Percentiles rank a stretch among this genome's conserved stretches.
Conservation (phyloP, 92 coral and sea anemone species). For the Micromussa lordhowensis region DNA sequence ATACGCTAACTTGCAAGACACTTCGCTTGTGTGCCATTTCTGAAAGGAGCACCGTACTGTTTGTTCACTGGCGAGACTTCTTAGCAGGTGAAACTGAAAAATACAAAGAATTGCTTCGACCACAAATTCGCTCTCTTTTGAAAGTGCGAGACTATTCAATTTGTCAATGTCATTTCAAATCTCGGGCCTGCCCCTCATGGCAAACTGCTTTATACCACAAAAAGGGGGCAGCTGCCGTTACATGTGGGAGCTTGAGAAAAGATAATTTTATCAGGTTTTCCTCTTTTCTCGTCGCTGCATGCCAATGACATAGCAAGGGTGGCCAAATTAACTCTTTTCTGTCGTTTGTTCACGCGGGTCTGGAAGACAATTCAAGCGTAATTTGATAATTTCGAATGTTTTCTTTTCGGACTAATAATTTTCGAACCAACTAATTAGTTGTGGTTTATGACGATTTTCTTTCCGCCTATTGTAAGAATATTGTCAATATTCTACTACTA, state of each 20-base stretch:
- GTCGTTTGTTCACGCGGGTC: not conserved
- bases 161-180: not conserved
- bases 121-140: not conserved
- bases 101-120: not conserved
- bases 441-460: not conserved
- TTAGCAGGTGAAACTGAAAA: not conserved
- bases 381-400: not conserved
- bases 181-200: not conserved
- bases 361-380: not conserved
- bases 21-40: not conserved
- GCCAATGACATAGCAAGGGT: not conserved
- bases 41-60: conserved; percentile 15
- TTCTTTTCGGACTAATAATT: not conserved
- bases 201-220: not conserved
- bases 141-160: not conserved
- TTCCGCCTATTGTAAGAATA: not conserved
- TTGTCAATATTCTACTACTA: not conserved
- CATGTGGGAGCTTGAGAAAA: not conserved
- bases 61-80: conserved; percentile 19
- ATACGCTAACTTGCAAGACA: not conserved
- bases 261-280: not conserved
- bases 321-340: not conserved
- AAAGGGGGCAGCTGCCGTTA: not conserved
- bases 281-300: not conserved
- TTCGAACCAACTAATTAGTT: not conserved